phyloP scores from a whole-genome alignment of 2,113 vertebrate genomes.

The Plestiodon gilberti region DNA sequence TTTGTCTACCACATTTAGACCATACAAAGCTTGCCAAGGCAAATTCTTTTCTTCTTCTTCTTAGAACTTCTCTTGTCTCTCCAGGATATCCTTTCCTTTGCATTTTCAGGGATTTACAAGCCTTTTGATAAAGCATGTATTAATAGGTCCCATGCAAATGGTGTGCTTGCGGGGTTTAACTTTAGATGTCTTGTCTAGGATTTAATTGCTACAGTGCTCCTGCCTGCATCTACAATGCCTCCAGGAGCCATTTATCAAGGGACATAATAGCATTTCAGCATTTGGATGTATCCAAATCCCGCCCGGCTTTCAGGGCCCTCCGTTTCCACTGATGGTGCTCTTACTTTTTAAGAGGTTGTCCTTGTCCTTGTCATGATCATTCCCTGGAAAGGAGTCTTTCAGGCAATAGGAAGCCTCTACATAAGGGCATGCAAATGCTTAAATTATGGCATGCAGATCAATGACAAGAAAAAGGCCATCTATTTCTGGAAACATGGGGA shows the following conservation, averaged over 20 bases:
- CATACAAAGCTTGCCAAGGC: not conserved
- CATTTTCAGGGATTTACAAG: conserved; percentile 31
- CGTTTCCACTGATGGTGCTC: conserved; percentile 30
- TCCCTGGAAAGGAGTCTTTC: conserved; percentile 53
- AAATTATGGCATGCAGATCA: conserved; percentile 73
- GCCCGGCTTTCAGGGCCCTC: conserved; percentile 2
- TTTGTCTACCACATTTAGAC: not conserved
- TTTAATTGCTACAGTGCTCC: conserved; percentile 12
- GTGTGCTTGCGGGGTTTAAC: not conserved
- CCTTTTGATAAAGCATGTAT: conserved; percentile 28
- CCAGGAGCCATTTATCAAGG: conserved; percentile 19
- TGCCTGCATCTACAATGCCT: conserved; percentile 21
- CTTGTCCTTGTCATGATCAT: conserved; percentile 24
- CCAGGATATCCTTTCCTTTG: not conserved
- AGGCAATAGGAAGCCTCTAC: conserved; percentile 51
- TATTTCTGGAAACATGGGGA: conserved; percentile 77
- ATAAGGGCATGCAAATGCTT: conserved; percentile 70
- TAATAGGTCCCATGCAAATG: conserved; percentile 18
- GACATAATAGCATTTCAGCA: not conserved
- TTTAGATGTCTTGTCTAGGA: conserved; percentile 2
- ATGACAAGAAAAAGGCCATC: conserved; percentile 76
- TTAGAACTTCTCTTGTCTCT: conserved; percentile 25
- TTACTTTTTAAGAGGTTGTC: conserved; percentile 34
- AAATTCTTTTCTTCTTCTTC: not conserved
- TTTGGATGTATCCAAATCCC: conserved; percentile 2